A percentile compares a stretch with the other conserved stretches of the same genome.
These are phyloP conservation scores for Fragum sueziense DNA, from an alignment of 2,888 invertebrate species.

Conservation along the genomic window DNA sequence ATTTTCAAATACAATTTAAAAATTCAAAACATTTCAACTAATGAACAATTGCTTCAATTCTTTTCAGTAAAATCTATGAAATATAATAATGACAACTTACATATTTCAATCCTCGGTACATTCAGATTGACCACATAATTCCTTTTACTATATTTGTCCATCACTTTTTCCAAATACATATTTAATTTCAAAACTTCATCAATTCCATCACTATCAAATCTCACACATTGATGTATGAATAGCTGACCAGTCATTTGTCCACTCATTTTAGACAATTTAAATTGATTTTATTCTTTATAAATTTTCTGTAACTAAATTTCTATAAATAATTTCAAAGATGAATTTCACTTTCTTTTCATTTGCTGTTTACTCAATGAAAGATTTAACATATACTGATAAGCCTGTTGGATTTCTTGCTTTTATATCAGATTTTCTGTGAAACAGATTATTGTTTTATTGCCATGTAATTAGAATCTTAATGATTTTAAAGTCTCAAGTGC, in stretches of 20 bases:
- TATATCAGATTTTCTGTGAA: background rate
- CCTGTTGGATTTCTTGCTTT: background rate
- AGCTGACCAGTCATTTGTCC: background rate
- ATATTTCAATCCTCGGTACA: background rate
- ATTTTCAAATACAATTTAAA: too few species aligned
- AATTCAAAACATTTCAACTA: too few species aligned
- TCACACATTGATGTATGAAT: background rate
- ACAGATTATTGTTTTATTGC: slow-evolving; percentile 7
- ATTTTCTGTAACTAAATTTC: too few species aligned
- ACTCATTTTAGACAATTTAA: background rate
- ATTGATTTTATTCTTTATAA: too few species aligned
- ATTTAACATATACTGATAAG: too few species aligned
- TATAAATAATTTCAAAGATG: too few species aligned
- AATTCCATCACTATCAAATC: background rate
- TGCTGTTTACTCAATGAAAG: too few species aligned
- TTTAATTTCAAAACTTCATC: background rate
- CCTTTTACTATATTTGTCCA: background rate
- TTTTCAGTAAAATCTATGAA: too few species aligned
- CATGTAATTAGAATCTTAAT: background rate
- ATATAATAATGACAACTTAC: background rate
- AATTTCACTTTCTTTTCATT: too few species aligned
- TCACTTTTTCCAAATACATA: background rate
- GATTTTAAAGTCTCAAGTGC: background rate
- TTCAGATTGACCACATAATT: background rate
- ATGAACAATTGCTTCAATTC: too few species aligned